Evolutionary conservation across 2,797 vertebrate genomes (phyloP).

Genomic region (Columba guinea): DNA sequence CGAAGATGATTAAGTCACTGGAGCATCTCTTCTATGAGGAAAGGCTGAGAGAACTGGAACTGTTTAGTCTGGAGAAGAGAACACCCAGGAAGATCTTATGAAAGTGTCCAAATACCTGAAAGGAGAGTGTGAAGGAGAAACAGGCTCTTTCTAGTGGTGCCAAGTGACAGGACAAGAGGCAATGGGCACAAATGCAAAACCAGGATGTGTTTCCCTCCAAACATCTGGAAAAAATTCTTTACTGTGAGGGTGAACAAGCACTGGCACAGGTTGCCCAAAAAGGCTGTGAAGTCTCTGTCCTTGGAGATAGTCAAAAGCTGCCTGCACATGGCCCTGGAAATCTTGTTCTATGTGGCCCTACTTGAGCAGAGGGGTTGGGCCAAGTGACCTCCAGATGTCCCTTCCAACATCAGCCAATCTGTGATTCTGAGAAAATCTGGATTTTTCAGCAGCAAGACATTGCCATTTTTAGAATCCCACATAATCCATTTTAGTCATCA

Average conservation of each 20-base stretch:
- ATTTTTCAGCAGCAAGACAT: background rate
- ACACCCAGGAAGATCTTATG: fast-evolving
- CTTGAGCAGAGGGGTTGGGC: background rate
- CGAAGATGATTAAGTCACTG: background rate
- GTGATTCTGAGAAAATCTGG: background rate
- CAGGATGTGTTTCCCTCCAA: background rate
- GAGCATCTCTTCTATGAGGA: background rate
- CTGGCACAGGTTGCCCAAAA: background rate
- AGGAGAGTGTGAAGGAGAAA: background rate
- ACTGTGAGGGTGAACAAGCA: background rate
- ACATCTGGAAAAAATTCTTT: background rate
- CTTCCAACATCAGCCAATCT: background rate
- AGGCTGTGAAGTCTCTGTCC: background rate
- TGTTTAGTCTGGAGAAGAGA: background rate
- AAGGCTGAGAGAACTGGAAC: background rate
- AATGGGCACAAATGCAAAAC: background rate
- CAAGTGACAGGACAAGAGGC: background rate
- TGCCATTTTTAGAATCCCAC: background rate
- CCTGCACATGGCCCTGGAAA: background rate
- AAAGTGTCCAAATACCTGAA: background rate
- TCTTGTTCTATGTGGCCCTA: background rate
- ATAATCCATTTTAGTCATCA: background rate
- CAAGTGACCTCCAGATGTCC: background rate
- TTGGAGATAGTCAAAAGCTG: background rate
- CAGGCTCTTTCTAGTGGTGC: background rate